Conservation (phyloP, 2,797 vertebrate genomes). For the Hybognathus amarus region DNA sequence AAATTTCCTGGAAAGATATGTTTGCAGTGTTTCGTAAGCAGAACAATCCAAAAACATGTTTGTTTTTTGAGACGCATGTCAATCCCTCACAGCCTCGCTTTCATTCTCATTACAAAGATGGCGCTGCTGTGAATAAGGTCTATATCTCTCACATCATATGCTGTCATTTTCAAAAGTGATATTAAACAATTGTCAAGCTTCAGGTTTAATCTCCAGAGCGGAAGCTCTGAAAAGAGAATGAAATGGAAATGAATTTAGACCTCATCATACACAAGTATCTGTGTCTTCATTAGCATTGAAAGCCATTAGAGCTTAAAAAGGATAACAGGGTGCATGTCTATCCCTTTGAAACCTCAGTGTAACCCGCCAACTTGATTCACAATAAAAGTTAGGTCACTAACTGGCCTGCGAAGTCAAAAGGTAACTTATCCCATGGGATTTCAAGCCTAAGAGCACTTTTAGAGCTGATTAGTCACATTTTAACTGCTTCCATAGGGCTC, state of each 20-base stretch:
- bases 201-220: neutral
- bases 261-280: constrained; percentile 7
- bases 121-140: no score
- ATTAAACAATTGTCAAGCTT: neutral
- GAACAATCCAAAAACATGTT: no score
- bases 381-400: constrained; percentile 57
- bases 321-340: constrained; percentile 10
- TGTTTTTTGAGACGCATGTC: no score
- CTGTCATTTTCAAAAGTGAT: neutral
- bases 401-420: constrained; percentile 59
- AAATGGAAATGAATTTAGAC: constrained; percentile 1
- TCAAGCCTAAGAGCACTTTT: constrained; percentile 13
- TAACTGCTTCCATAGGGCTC: constrained; percentile 25
- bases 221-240: constrained; percentile 4
- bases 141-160: neutral
- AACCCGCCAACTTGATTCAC: constrained; percentile 52
- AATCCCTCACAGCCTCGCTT: no score
- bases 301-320: constrained; percentile 28
- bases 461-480: constrained; percentile 34
- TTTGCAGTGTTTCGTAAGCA: no score
- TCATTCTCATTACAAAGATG: no score
- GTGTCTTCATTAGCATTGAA: constrained; percentile 35
- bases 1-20: no score
- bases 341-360: constrained; percentile 31
- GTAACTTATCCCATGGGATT: constrained; percentile 41